Percentiles rank a stretch among this genome's conserved stretches.
Evolutionary conservation across 2,888 invertebrate species (phyloP).

Genomic region (Drosophila niveifrons): DNA sequence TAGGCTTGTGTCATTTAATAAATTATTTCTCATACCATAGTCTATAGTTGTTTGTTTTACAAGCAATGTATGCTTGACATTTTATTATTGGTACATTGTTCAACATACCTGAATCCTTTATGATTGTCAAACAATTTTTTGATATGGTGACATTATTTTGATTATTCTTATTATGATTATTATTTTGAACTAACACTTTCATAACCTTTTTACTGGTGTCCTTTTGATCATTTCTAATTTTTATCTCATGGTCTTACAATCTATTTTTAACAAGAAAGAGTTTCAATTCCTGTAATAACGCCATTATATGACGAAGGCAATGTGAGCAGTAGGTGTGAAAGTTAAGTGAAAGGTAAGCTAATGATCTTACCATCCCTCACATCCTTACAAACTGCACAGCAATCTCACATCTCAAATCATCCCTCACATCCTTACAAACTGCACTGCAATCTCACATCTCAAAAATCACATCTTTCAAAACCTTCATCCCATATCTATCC

Average conservation of each 20-base stretch:
- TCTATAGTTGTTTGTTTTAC: background rate
- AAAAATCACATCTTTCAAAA: too few relatives aligned
- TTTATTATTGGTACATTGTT: background rate
- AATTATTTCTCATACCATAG: background rate
- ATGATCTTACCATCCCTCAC: too few relatives aligned
- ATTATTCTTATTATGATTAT: background rate
- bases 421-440: too few relatives aligned
- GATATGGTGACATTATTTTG: background rate
- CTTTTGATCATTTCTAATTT: background rate
- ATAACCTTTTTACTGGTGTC: constrained; percentile 1
- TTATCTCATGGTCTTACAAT: too few relatives aligned
- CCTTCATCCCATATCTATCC: too few relatives aligned
- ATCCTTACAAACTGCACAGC: too few relatives aligned
- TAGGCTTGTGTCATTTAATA: background rate
- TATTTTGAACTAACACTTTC: background rate
- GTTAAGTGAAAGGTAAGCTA: too few relatives aligned
- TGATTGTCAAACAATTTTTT: background rate
- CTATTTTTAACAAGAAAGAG: background rate
- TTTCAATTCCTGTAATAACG: constrained; percentile 7
- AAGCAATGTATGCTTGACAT: background rate
- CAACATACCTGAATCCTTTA: background rate
- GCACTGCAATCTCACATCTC: too few relatives aligned
- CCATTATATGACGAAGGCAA: constrained; percentile 5
- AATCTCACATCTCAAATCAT: too few relatives aligned
- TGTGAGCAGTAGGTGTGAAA: background rate